Evolutionary conservation across 2,113 vertebrate species (phyloP).

Genomic region (Mugil cephalus): DNA sequence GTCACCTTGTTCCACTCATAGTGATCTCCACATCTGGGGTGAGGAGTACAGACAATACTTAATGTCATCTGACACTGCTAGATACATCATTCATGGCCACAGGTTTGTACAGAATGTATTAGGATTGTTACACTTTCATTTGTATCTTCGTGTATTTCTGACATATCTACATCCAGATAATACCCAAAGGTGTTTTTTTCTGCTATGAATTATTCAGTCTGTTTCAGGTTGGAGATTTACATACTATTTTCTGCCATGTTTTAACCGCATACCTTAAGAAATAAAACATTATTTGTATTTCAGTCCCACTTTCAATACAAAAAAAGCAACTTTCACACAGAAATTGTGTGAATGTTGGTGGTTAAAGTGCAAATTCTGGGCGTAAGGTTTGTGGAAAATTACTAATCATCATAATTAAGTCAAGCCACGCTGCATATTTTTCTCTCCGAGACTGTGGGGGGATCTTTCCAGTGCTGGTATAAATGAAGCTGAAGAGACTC

Average conservation of each 20-base stretch:
- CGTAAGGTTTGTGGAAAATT: background rate
- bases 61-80: background rate
- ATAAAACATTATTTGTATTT: background rate
- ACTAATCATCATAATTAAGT: background rate
- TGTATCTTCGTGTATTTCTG: background rate
- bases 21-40: slow-evolving; percentile 89
- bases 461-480: background rate
- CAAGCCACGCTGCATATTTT: background rate
- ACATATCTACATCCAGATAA: background rate
- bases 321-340: background rate
- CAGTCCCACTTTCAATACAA: no score
- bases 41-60: background rate
- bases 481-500: slow-evolving; percentile 69
- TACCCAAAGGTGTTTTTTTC: background rate
- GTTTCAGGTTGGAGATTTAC: background rate
- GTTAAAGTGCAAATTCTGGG: background rate
- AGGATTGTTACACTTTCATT: background rate
- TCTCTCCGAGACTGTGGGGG: background rate
- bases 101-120: background rate
- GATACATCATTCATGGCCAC: no score
- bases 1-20: slow-evolving; percentile 99
- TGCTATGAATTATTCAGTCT: background rate
- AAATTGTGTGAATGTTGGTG: background rate
- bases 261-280: background rate
- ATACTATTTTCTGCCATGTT: background rate